Conservation (phyloP, 2,797 vertebrate species). For the Anomalospiza imberbis region DNA sequence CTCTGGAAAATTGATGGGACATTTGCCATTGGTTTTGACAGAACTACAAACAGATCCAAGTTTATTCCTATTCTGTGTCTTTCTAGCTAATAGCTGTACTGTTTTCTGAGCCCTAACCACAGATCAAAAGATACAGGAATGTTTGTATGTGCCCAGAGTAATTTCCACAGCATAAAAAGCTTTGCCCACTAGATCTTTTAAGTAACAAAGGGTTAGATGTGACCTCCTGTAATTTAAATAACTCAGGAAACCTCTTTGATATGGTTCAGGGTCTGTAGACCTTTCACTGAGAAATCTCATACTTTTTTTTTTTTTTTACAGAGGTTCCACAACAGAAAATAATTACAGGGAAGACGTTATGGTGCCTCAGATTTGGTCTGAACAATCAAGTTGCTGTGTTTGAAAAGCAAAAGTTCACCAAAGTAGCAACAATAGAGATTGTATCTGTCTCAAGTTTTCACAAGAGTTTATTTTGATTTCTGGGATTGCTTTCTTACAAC, state of each 20-base stretch:
- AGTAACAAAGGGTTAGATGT: not conserved
- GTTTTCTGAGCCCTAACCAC: not conserved
- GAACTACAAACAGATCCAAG: not conserved
- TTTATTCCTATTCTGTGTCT: not conserved
- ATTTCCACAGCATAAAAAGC: not conserved
- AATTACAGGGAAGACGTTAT: not conserved
- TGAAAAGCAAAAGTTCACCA: not conserved
- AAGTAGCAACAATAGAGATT: not conserved
- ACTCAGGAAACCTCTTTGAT: conserved; percentile 11
- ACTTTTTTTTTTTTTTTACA: not conserved
- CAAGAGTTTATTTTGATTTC: not conserved
- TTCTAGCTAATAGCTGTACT: not conserved
- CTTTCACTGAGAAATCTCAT: not conserved
- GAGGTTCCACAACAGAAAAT: conserved; percentile 9
- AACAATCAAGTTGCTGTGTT: not conserved
- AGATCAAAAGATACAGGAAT: not conserved
- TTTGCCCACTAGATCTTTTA: not conserved
- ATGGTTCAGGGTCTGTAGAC: not conserved
- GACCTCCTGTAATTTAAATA: conserved; percentile 33
- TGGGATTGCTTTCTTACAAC: not conserved
- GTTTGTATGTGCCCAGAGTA: not conserved
- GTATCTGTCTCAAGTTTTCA: not conserved
- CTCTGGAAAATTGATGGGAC: not conserved
- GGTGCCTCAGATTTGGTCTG: conserved; percentile 6
- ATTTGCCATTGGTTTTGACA: not conserved